phyloP scores from a whole-genome alignment of 2,888 invertebrate genomes.

The Ochlodes sylvanus region DNA sequence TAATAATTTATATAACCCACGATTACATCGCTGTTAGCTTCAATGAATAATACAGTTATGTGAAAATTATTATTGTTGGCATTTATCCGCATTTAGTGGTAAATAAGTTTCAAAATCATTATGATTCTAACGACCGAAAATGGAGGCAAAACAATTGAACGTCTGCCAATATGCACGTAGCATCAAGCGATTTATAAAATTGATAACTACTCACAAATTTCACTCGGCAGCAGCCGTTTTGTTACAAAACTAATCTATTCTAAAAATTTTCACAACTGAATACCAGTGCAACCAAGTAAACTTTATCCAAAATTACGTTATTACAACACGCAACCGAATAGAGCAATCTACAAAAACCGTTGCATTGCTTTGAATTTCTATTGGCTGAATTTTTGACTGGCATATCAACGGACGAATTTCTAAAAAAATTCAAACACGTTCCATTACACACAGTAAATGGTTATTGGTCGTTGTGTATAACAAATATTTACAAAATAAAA shows the following conservation, averaged over 20 bases:
- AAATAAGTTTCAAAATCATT: constrained; percentile 57
- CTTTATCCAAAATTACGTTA: constrained; percentile 63
- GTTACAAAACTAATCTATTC: constrained; percentile 54
- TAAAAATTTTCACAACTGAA: constrained; percentile 56
- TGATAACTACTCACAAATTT: constrained; percentile 63
- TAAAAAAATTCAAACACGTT: constrained; percentile 10
- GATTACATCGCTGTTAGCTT: constrained; percentile 37
- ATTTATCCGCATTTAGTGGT: background rate
- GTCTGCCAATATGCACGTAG: constrained; percentile 56
- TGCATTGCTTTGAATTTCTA: constrained; percentile 66
- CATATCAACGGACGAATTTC: constrained; percentile 57
- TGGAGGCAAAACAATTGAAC: constrained; percentile 83
- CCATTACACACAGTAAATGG: background rate
- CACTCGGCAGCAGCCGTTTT: constrained; percentile 71
- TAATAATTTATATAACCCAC: constrained; percentile 65
- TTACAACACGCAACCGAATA: constrained; percentile 72
- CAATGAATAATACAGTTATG: background rate
- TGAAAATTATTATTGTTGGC: background rate
- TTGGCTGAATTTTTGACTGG: constrained; percentile 52
- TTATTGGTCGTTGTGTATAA: background rate
- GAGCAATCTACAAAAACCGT: constrained; percentile 79
- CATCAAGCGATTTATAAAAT: constrained; percentile 59
- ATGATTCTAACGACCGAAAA: constrained; percentile 71
- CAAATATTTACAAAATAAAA: background rate
- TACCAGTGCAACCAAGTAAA: constrained; percentile 55